Evolutionary conservation across 1,140 invertebrate genomes (phyloP), one percentile per base, ranked within the genome.

Genomic region (Drosophila grimshawi): DNA sequence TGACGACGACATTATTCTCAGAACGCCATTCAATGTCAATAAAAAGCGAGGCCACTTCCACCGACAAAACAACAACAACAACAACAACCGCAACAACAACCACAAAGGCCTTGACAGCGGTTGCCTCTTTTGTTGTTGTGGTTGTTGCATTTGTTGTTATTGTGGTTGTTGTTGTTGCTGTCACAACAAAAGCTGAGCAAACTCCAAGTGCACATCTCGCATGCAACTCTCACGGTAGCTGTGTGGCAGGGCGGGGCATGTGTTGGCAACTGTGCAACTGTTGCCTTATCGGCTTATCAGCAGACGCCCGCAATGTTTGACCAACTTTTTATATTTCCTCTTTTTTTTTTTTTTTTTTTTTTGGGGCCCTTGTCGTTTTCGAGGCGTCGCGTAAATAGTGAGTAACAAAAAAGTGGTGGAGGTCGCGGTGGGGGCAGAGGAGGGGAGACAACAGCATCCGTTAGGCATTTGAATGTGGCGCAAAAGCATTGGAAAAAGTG

Each of bases 191-290:
- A 73, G 72, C 83, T 76, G 82, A 79, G 63, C 67, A 82, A 86
- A 86, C 72, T 68, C 51, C 41, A 63, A 79, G 55, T 64, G 48
- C 53, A 74, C 55, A 56, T 60, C 53, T 59, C 45, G 32, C 60
- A 48, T 86, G 76, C 67, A 63, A 61, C 70, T 86, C 82, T 76
- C 83, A 86, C 81, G 81, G 78, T 76, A 86, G 82, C 76, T 10
- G 37, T 41, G n/a, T 19, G 8, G 19, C 3, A 57, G 29, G 5
- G 7, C 5, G 29, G 53, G 27, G 46, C 51, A 51, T 27, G 3
- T 27, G 5, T 51, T 27, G 32, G 35, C 43, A 77, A 62, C 52
- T 67, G 63, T 39, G 59, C 67, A 66, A 80, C 61, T 70, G 51
- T 68, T 59, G 49, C 48, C 75, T 71, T 86, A 81, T 79, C 71